Conservation (phyloP, 2,113 vertebrate species). For the Irena cyanogastra region DNA sequence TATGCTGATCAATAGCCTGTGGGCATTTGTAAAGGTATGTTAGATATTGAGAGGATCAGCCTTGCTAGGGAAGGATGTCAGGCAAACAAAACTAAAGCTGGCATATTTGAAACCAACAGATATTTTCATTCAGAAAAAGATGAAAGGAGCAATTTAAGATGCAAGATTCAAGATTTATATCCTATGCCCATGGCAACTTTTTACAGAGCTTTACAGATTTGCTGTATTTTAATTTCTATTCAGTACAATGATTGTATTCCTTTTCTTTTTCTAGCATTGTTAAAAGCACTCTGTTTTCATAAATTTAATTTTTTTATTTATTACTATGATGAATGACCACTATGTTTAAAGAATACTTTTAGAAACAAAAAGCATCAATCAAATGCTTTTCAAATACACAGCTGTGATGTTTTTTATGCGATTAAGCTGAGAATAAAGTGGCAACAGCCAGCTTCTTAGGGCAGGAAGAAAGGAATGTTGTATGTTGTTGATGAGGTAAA, state of each 20-base stretch:
- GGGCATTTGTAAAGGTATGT: background rate
- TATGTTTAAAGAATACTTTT: background rate
- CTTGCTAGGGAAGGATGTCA: background rate
- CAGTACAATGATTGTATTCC: background rate
- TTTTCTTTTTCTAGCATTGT: background rate
- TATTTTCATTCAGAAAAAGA: background rate
- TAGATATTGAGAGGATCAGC: background rate
- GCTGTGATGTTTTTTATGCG: background rate
- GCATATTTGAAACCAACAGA: background rate
- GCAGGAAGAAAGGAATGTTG: background rate
- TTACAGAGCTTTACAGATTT: background rate
- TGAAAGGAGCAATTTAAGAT: background rate
- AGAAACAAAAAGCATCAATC: background rate
- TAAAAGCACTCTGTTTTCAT: background rate
- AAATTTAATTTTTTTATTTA: background rate
- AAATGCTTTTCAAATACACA: background rate
- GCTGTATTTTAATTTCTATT: background rate
- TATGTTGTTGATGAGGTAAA: background rate
- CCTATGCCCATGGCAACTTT: background rate
- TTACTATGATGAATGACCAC: background rate
- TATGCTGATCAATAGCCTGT: background rate
- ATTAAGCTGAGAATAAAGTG: background rate
- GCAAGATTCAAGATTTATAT: background rate
- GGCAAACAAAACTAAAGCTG: background rate
- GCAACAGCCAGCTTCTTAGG: background rate